phyloP scores from a whole-genome alignment of 1,140 invertebrate genomes.

The Drosophila sp. region DNA sequence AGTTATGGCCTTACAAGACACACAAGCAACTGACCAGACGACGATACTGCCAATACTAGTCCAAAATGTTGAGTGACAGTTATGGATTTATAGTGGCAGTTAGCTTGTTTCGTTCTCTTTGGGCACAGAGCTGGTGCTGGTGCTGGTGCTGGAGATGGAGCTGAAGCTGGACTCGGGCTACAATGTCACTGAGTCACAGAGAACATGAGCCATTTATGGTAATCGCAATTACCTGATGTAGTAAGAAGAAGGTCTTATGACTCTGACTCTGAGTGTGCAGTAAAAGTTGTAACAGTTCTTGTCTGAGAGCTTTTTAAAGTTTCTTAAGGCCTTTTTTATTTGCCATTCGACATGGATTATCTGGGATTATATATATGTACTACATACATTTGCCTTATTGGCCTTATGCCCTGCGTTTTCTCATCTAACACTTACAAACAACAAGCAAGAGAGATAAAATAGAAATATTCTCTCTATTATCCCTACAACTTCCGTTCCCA shows the following conservation, averaged over 20 bases:
- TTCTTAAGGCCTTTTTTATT: conserved; percentile 11
- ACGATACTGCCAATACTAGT: conserved; percentile 66
- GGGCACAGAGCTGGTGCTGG: conserved; percentile 27
- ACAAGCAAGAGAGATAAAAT: neutral
- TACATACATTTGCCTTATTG: neutral
- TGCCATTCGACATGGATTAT: conserved; percentile 15
- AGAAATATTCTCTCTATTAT: conserved; percentile 14
- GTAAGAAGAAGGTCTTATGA: conserved; percentile 20
- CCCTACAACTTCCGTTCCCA: conserved; percentile 59
- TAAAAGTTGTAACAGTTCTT: conserved; percentile 39
- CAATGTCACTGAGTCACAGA: conserved; percentile 22
- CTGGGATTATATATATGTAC: neutral
- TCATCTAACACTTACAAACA: conserved; percentile 8
- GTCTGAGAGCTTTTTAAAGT: conserved; percentile 8
- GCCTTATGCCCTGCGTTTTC: neutral
- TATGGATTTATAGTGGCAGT: conserved; percentile 80
- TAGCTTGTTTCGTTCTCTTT: conserved; percentile 40
- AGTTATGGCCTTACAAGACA: conserved; percentile 64
- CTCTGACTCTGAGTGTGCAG: conserved; percentile 23
- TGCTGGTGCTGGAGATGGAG: neutral
- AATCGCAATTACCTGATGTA: conserved; percentile 18
- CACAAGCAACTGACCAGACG: conserved; percentile 17
- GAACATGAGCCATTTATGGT: conserved; percentile 26
- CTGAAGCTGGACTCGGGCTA: conserved; percentile 8
- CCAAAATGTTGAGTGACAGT: conserved; percentile 75